Percentiles rank a stretch among this genome's conserved stretches.
phyloP scores from a whole-genome alignment of 1,140 invertebrate genomes.

The Bathynomus jamesi region DNA sequence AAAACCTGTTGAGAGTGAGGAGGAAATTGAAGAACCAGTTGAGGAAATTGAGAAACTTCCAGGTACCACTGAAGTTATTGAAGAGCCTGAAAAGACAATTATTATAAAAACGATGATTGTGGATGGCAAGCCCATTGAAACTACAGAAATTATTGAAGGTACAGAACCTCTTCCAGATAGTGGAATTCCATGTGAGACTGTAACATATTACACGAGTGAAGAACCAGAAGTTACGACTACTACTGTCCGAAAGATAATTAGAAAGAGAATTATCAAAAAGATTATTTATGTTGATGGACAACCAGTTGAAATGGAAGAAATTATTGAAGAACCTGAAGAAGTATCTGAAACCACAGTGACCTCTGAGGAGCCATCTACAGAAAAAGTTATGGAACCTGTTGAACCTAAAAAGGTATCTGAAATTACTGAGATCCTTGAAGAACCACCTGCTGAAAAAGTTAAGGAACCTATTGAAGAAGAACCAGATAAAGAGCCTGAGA shows the following conservation, averaged over 20 bases:
- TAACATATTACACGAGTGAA: not conserved
- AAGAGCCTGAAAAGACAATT: conserved; percentile 44
- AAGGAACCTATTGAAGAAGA: not conserved
- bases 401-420: conserved; percentile 11
- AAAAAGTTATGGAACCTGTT: conserved; percentile 19
- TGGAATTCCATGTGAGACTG: too few species aligned
- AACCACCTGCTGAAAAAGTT: not conserved
- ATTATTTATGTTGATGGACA: not conserved
- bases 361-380: conserved; percentile 12
- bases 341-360: conserved; percentile 14
- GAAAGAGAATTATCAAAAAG: conserved; percentile 50
- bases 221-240: conserved; percentile 48
- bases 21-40: not conserved
- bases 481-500: not conserved
- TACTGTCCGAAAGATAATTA: conserved; percentile 48
- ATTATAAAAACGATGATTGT: conserved; percentile 10
- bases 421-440: not conserved
- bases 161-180: not conserved
- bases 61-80: not conserved
- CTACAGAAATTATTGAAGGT: conserved; percentile 5
- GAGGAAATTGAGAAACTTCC: not conserved
- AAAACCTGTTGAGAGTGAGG: not conserved
- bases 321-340: conserved; percentile 19
- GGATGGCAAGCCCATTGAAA: conserved; percentile 10
- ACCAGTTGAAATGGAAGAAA: too few species aligned